phyloP scores from a whole-genome alignment of 2,113 vertebrate species.

The Prunella fulvescens region DNA sequence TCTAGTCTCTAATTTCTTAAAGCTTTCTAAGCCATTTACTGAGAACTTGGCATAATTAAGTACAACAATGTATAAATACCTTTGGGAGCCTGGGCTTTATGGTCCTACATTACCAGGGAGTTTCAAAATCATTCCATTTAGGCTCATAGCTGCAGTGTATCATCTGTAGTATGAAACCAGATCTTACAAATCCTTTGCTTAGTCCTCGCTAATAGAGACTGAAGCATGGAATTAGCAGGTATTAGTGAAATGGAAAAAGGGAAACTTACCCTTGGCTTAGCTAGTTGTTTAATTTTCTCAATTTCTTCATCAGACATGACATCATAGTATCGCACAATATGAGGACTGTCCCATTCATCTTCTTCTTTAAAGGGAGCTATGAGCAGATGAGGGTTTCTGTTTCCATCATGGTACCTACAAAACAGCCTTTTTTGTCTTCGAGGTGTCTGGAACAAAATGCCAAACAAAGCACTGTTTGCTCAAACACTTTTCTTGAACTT shows the following conservation, averaged over 20 bases:
- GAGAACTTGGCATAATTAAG: background rate
- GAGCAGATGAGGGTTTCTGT: conserved; percentile 83
- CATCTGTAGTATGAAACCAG: background rate
- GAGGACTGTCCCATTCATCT: conserved; percentile 96
- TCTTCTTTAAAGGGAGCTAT: conserved; percentile 92
- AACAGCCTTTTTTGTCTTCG: conserved; percentile 85
- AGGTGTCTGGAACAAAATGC: conserved; percentile 73
- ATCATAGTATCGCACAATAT: conserved; percentile 89
- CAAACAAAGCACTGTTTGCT: background rate
- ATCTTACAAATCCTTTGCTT: background rate
- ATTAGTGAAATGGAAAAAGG: background rate
- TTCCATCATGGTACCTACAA: conserved; percentile 88
- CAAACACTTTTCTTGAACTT: background rate
- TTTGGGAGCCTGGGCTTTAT: background rate
- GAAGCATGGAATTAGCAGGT: background rate
- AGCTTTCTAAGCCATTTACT: background rate
- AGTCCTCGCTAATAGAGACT: background rate
- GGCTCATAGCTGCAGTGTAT: background rate
- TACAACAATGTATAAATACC: background rate
- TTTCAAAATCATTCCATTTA: background rate
- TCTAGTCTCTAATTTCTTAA: background rate
- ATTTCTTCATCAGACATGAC: conserved; percentile 87
- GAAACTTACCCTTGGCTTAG: conserved; percentile 89
- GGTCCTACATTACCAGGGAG: background rate
- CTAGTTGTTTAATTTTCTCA: conserved; percentile 89